phyloP scores from a whole-genome alignment of 2,113 vertebrate genomes.

The Pseudorasbora parva region DNA sequence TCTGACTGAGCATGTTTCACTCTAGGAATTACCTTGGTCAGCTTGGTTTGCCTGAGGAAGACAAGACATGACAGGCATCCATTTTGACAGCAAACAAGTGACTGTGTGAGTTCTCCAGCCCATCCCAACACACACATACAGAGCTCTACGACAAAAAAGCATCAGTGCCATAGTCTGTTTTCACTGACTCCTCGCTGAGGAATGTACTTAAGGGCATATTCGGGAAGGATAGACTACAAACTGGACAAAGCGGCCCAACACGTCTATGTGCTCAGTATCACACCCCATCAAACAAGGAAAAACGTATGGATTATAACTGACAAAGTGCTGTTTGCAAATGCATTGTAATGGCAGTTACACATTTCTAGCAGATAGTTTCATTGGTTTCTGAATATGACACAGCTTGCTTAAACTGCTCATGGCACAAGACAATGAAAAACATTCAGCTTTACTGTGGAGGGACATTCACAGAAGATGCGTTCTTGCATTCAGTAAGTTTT shows the following conservation, averaged over 20 bases:
- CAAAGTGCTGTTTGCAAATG: neutral
- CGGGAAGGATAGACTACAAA: neutral
- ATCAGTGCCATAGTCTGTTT: neutral
- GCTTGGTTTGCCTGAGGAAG: neutral
- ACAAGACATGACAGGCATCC: conserved; percentile 1
- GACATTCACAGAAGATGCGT: neutral
- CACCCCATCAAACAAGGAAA: neutral
- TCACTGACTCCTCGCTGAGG: conserved; percentile 6
- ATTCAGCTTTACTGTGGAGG: neutral
- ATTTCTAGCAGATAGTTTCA: neutral
- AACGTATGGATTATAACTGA: neutral
- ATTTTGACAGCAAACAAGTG: conserved; percentile 16
- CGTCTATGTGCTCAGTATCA: neutral
- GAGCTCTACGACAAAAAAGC: neutral
- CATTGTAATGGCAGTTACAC: neutral
- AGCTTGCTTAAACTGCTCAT: neutral
- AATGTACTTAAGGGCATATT: conserved; percentile 32
- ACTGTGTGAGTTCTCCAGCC: neutral
- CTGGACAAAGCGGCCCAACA: conserved; percentile 21
- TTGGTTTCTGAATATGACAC: neutral
- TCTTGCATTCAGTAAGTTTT: neutral
- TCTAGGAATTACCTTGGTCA: neutral
- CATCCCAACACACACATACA: neutral
- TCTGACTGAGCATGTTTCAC: neutral
- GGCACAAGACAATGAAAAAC: neutral